phyloP scores from a whole-genome alignment of 1,140 invertebrate species.

The Drosophila kepulauana region DNA sequence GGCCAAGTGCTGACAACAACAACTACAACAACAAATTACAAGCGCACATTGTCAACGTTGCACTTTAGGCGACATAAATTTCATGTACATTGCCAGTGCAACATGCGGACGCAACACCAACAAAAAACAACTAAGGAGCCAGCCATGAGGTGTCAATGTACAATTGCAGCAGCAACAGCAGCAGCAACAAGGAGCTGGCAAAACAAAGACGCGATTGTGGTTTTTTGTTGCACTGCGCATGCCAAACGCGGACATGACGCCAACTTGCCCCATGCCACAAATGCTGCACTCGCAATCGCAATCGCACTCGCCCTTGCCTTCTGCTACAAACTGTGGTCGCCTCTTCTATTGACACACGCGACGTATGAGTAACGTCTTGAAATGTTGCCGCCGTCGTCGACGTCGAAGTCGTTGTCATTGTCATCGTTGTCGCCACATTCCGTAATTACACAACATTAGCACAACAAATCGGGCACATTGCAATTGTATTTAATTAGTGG shows the following conservation, averaged over 20 bases:
- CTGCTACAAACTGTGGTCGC: slow-evolving; percentile 9
- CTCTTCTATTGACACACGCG: slow-evolving; percentile 78
- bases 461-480: slow-evolving; percentile 77
- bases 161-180: slow-evolving; percentile 68
- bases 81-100: slow-evolving; percentile 67
- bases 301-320: slow-evolving; percentile 10
- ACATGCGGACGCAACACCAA: slow-evolving; percentile 16
- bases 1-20: slow-evolving; percentile 76
- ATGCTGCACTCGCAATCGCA: slow-evolving; percentile 6
- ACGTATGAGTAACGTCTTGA: slow-evolving; percentile 70
- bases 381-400: slow-evolving; percentile 64
- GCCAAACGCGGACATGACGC: slow-evolving; percentile 78
- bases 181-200: slow-evolving; percentile 31
- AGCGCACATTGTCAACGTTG: slow-evolving; percentile 81
- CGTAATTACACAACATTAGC: slow-evolving; percentile 78
- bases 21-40: slow-evolving; percentile 78
- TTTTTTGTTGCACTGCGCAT: slow-evolving; percentile 71
- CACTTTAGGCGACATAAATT: slow-evolving; percentile 83
- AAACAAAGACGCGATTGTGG: slow-evolving; percentile 78
- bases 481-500: slow-evolving; percentile 78
- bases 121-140: slow-evolving; percentile 40
- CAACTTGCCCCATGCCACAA: slow-evolving; percentile 54
- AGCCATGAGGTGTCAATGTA: slow-evolving; percentile 79
- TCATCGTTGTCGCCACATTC: slow-evolving; percentile 40
- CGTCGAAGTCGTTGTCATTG: neutral